A percentile compares a stretch with the other conserved stretches of the same genome.
Evolutionary conservation across 2,113 vertebrate genomes (phyloP).

Genomic region (Eptatretus burgeri): DNA sequence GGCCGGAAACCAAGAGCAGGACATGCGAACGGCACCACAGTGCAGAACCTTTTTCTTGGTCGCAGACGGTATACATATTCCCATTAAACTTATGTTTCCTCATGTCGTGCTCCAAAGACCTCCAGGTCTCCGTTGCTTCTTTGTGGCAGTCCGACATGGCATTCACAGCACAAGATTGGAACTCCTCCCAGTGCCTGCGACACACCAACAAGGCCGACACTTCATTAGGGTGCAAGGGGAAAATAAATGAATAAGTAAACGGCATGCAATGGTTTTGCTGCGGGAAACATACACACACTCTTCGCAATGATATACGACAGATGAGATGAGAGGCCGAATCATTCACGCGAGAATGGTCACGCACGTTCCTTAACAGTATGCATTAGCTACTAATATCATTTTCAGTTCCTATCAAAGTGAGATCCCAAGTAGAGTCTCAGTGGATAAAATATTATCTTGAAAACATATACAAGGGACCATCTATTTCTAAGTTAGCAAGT

Average conservation of each 20-base stretch:
- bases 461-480: too few relatives aligned
- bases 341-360: not conserved
- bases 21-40: not conserved
- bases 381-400: too few relatives aligned
- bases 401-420: too few relatives aligned
- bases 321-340: not conserved
- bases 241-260: not conserved
- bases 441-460: too few relatives aligned
- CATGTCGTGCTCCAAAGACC: not conserved
- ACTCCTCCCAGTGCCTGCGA: conserved; percentile 8
- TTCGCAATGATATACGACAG: not conserved
- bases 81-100: conserved; percentile 4
- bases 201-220: not conserved
- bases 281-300: not conserved
- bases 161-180: conserved; percentile 4
- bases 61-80: conserved; percentile 6
- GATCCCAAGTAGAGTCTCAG: too few relatives aligned
- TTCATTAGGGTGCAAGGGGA: not conserved
- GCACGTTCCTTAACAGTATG: not conserved
- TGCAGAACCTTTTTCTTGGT: not conserved
- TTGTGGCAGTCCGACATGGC: conserved; percentile 7
- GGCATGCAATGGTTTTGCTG: not conserved
- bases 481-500: too few relatives aligned
- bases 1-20: not conserved
- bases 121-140: conserved; percentile 1